phyloP scores from a whole-genome alignment of 1,140 invertebrate genomes.

The Pogonomyrmex barbatus region DNA sequence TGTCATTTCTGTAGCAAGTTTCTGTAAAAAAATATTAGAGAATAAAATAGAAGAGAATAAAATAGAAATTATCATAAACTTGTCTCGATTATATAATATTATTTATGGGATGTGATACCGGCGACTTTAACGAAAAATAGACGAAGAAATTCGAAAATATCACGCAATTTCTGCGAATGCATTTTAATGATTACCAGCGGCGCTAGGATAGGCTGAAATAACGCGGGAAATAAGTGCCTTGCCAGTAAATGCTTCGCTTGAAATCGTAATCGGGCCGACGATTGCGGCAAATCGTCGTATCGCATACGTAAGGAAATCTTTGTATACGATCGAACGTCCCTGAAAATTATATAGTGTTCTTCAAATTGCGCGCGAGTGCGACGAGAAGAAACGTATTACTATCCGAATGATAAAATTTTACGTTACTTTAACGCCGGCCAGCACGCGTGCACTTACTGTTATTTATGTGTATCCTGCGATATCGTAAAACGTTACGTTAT shows the following conservation, averaged over 20 bases:
- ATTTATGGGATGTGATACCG: slow-evolving; percentile 12
- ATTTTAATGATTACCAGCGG: slow-evolving; percentile 34
- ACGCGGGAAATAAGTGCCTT: slow-evolving; percentile 18
- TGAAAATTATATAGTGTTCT: slow-evolving; percentile 32
- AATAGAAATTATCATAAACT: not conserved
- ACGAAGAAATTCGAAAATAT: slow-evolving; percentile 23
- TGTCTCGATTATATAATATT: not conserved
- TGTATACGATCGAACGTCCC: not conserved
- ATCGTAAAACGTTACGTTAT: slow-evolving; percentile 27
- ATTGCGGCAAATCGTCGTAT: slow-evolving; percentile 17
- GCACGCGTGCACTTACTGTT: not conserved
- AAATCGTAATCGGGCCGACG: slow-evolving; percentile 39
- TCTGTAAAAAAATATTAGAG: not conserved
- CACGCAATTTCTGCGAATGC: slow-evolving; percentile 26
- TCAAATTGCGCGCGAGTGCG: not conserved
- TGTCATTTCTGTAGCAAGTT: not conserved
- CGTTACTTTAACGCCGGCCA: slow-evolving; percentile 15
- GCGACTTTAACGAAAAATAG: not conserved
- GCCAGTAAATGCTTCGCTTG: slow-evolving; percentile 13
- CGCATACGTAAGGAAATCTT: slow-evolving; percentile 23
- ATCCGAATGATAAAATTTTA: slow-evolving; percentile 31
- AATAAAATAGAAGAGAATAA: slow-evolving; percentile 38
- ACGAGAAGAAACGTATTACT: not conserved
- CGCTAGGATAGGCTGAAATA: not conserved
- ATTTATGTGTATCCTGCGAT: slow-evolving; percentile 12